Evolutionary conservation across 2,888 invertebrate species (phyloP), one percentile per base, ranked within the genome.

Genomic region (Rhamphomyia laevipes): DNA sequence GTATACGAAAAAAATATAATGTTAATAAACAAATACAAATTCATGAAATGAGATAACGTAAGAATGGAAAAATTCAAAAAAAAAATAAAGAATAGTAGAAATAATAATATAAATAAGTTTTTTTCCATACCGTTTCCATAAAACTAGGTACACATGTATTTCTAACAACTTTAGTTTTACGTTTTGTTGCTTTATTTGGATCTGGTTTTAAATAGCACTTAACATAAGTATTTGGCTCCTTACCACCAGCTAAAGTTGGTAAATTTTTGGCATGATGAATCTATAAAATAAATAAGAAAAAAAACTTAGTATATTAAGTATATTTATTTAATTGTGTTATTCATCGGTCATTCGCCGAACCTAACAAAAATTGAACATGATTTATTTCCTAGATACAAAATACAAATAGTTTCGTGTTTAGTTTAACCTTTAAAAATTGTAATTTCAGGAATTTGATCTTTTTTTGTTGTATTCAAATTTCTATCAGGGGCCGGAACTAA

Each of bases 111-210:
- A 13, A 35, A 35, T 13, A 35, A 5, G 3, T 33, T 33, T 13
- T 33, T 13, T 4, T 33, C 12, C 54, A 48, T 71, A 90, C 89
- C 86, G 92, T 92, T 77, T 95, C 93, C 90, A 97, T 96, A 72
- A 94, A 97, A 16, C 94, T 93, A 0, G 97, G 97, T 70, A 95
- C 92, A 61, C 90, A 89, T 64, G 89, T 91, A 57, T 87, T 85
- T 60, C 86, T 85, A 2, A 94, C 82, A 2, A 94, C 89, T 71
- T 92, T 89, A 1, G 97, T 97, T 73, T 99, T 99, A 46, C 93
- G 77, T 71, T 99, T 99, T 15, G 96, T 95, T 56, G 80, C 82
- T 72, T 95, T 95, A 49, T 82, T 81, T 18, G 84, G 82, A 68
- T 97, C 96, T 10, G 97, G 96, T 59, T 90, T 81, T 51, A 99